Evolutionary conservation across 2,113 vertebrate genomes (phyloP).

Genomic region (Cygnus atratus): DNA sequence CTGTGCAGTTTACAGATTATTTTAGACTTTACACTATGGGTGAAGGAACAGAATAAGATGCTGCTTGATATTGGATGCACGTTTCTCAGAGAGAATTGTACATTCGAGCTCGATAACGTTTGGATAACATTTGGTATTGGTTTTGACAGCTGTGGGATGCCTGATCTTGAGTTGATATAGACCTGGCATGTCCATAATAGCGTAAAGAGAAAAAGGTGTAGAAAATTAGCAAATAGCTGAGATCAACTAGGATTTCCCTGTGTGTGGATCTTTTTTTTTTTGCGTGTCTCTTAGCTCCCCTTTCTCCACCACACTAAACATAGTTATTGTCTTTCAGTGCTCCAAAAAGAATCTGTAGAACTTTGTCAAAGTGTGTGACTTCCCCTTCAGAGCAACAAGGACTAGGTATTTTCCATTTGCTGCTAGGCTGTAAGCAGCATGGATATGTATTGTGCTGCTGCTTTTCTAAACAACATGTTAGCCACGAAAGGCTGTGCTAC

Average conservation of each 20-base stretch:
- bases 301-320: not conserved
- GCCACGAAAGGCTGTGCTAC: not conserved
- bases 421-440: not conserved
- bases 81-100: not conserved
- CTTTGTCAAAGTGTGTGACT: not conserved
- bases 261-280: not conserved
- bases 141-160: not conserved
- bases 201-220: not conserved
- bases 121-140: fast-evolving
- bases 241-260: not conserved
- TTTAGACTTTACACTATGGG: not conserved
- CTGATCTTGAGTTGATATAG: not conserved
- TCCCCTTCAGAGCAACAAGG: not conserved
- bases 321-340: not conserved
- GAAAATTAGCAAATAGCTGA: not conserved
- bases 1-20: not conserved
- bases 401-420: not conserved
- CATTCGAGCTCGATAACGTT: not conserved
- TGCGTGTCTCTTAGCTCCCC: not conserved
- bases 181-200: not conserved
- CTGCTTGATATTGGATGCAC: not conserved
- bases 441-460: not conserved
- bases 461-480: not conserved
- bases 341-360: not conserved
- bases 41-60: not conserved